These are phyloP conservation scores for Passer montanus DNA, from an alignment of 2,113 vertebrate genomes.

Conservation along the genomic window DNA sequence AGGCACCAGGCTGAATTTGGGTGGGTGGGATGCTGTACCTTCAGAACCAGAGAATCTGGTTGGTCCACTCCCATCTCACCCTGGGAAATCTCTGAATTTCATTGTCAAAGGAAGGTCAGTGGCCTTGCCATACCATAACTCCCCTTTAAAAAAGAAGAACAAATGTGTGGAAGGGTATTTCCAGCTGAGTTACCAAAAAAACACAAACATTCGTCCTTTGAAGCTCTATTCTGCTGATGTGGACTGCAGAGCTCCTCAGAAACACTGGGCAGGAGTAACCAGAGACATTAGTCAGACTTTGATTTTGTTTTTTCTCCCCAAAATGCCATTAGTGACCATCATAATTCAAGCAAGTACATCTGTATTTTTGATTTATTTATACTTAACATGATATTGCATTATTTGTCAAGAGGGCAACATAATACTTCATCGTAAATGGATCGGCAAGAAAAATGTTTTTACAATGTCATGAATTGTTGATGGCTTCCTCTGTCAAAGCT, in stretches of 20 bases:
- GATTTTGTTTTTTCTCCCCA: conserved; percentile 7
- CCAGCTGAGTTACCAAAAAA: not conserved
- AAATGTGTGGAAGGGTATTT: not conserved
- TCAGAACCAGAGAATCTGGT: not conserved
- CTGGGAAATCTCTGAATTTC: not conserved
- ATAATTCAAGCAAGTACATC: conserved; percentile 28
- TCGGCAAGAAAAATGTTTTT: conserved; percentile 60
- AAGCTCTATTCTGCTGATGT: not conserved
- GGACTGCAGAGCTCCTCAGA: not conserved
- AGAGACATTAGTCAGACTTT: conserved; percentile 4
- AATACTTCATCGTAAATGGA: conserved; percentile 61
- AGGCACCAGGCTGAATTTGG: not conserved
- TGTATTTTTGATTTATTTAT: conserved; percentile 63
- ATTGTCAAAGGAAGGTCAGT: not conserved
- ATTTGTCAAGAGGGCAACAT: conserved; percentile 58
- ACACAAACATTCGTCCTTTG: not conserved
- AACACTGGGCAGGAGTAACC: not conserved
- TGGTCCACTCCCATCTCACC: not conserved
- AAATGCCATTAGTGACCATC: conserved; percentile 38
- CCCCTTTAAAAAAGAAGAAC: not conserved
- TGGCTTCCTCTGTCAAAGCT: conserved; percentile 37
- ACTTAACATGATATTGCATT: conserved; percentile 54
- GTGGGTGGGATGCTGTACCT: not conserved
- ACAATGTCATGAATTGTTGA: conserved; percentile 49
- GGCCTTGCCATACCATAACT: not conserved